Percentiles rank a stretch among this genome's conserved stretches.
These are phyloP conservation scores for Anthoscopus minutus DNA, from an alignment of 2,113 vertebrate genomes.

Conservation along the genomic window DNA sequence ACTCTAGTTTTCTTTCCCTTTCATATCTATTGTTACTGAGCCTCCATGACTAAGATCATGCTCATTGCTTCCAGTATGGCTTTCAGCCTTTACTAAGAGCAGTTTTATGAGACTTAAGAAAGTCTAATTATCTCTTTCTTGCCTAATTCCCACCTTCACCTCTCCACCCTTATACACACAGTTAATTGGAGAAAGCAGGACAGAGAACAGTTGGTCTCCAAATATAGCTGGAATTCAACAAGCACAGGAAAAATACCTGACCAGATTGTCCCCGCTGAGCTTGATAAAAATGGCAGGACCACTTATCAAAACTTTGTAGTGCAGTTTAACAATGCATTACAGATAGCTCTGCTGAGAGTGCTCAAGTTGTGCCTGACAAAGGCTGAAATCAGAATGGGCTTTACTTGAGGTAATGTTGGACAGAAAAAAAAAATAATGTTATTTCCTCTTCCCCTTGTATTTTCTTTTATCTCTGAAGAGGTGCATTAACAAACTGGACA, in stretches of 20 bases:
- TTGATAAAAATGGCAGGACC: background rate
- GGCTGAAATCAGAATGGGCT: background rate
- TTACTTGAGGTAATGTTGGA: background rate
- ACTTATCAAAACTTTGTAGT: background rate
- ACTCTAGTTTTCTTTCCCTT: background rate
- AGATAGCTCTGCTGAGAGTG: background rate
- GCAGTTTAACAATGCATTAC: background rate
- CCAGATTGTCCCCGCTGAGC: background rate
- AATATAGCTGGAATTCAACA: constrained; percentile 9
- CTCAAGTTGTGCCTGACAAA: background rate
- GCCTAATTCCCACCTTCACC: background rate
- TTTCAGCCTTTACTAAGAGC: background rate
- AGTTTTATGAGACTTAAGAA: background rate
- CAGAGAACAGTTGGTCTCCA: background rate
- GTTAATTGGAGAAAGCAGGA: background rate
- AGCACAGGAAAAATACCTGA: background rate
- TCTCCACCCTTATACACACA: background rate
- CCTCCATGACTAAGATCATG: background rate
- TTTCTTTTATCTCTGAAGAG: background rate
- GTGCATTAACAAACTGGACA: background rate
- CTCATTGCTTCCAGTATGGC: background rate
- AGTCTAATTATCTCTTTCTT: background rate
- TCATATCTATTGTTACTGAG: background rate
- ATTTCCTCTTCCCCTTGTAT: background rate
- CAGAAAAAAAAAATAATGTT: background rate